Conservation (phyloP, 2,888 invertebrate genomes). For the Liodrosophila aerea region DNA sequence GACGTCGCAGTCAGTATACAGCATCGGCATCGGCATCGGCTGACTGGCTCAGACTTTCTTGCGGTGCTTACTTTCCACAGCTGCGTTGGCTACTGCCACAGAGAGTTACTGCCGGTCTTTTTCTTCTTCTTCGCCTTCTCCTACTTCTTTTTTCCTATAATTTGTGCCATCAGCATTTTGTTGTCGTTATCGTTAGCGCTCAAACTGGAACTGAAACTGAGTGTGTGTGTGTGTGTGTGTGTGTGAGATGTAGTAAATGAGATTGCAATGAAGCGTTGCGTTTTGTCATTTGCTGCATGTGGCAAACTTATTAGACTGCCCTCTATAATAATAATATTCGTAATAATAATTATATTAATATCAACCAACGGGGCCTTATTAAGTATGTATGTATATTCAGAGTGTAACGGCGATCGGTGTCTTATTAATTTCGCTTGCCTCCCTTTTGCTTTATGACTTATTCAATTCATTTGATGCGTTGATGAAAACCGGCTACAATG, state of each 20-base stretch:
- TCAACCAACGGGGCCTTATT: not conserved
- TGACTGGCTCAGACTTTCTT: constrained; percentile 11
- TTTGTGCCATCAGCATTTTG: constrained; percentile 74
- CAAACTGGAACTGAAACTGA: constrained; percentile 2
- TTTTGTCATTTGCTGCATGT: constrained; percentile 44
- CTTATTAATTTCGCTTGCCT: constrained; percentile 55
- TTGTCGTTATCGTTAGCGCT: constrained; percentile 67
- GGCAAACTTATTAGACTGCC: constrained; percentile 48
- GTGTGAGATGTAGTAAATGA: not conserved
- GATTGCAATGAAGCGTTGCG: constrained; percentile 66
- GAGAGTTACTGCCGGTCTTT: constrained; percentile 36
- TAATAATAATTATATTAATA: too few species aligned
- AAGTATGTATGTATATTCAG: too few species aligned
- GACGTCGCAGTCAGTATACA: constrained; percentile 4
- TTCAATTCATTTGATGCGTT: constrained; percentile 55
- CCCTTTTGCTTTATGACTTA: constrained; percentile 64
- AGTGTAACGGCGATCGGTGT: constrained; percentile 1
- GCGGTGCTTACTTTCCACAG: constrained; percentile 13
- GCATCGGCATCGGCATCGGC: not conserved
- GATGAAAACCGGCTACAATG: constrained; percentile 42
- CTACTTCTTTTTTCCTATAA: constrained; percentile 52
- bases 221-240: not conserved
- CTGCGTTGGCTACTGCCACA: constrained; percentile 22
- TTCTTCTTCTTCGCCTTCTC: constrained; percentile 22
- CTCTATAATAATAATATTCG: constrained; percentile 47